Percentiles rank a stretch among this genome's conserved stretches.
Conservation (phyloP, 2,113 vertebrate species). For the Oreochromis tanganicae region DNA sequence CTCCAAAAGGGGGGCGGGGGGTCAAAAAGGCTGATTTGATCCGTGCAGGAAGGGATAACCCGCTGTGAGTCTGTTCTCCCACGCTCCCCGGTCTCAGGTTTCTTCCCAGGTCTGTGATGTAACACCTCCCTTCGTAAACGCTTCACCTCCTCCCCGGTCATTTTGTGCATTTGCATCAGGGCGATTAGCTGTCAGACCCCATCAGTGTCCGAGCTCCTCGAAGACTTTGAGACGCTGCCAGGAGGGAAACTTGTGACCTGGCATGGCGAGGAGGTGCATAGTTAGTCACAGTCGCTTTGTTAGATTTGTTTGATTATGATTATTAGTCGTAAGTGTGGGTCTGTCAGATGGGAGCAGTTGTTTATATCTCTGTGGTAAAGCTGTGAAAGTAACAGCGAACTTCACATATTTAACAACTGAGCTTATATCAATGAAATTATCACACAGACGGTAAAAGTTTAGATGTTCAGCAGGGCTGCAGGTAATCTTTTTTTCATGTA, state of each 20-base stretch:
- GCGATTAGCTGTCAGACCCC: slow-evolving; percentile 18
- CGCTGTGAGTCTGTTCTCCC: background rate
- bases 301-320: background rate
- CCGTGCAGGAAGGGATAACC: background rate
- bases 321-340: background rate
- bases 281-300: background rate
- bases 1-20: background rate
- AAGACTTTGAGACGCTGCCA: background rate
- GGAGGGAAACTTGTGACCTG: background rate
- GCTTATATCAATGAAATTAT: background rate
- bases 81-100: background rate
- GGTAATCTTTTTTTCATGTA: background rate
- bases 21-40: background rate
- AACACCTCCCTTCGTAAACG: background rate
- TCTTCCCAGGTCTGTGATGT: background rate
- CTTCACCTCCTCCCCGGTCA: background rate
- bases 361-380: background rate
- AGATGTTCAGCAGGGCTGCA: background rate
- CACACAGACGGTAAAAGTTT: background rate
- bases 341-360: background rate
- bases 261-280: background rate
- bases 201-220: background rate
- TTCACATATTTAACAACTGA: background rate
- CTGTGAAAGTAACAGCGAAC: background rate
- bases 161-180: slow-evolving; percentile 6